Conservation (phyloP, 2,797 vertebrate genomes). For the Remorina albescens region DNA sequence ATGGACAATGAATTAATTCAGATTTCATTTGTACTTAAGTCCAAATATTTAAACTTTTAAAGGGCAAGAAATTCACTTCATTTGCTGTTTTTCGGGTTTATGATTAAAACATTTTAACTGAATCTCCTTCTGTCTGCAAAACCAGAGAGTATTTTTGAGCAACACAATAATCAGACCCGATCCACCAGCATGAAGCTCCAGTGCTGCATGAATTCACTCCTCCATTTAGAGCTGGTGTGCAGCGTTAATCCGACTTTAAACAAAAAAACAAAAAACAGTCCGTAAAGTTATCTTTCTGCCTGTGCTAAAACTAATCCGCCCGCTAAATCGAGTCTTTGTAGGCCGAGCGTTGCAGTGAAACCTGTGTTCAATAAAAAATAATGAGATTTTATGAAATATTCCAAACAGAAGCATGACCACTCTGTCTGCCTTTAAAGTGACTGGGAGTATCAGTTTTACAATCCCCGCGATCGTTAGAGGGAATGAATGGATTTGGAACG, state of each 20-base stretch:
- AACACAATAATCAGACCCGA: neutral
- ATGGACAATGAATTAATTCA: too few relatives aligned
- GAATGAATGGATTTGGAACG: conserved; percentile 79
- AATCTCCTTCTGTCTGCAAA: too few relatives aligned
- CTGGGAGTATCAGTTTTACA: conserved; percentile 80
- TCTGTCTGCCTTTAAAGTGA: conserved; percentile 74
- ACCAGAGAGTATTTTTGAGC: too few relatives aligned
- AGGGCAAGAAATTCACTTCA: too few relatives aligned
- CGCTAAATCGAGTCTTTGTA: conserved; percentile 48
- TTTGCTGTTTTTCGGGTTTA: neutral
- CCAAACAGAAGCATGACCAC: conserved; percentile 84
- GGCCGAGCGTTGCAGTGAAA: conserved; percentile 62
- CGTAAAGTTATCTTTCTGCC: conserved; percentile 52
- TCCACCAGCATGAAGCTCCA: neutral
- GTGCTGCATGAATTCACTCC: neutral
- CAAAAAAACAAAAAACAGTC: conserved; percentile 12
- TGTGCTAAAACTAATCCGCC: conserved; percentile 56
- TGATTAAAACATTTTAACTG: too few relatives aligned
- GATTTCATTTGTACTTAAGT: too few relatives aligned
- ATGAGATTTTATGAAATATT: conserved; percentile 86
- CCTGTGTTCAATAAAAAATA: conserved; percentile 83
- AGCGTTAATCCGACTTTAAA: conserved; percentile 22
- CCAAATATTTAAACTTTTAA: too few relatives aligned
- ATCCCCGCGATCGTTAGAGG: conserved; percentile 74
- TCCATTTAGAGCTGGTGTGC: neutral